Conservation (phyloP, 2,797 vertebrate genomes). For the Hydrocynus forskahlii region DNA sequence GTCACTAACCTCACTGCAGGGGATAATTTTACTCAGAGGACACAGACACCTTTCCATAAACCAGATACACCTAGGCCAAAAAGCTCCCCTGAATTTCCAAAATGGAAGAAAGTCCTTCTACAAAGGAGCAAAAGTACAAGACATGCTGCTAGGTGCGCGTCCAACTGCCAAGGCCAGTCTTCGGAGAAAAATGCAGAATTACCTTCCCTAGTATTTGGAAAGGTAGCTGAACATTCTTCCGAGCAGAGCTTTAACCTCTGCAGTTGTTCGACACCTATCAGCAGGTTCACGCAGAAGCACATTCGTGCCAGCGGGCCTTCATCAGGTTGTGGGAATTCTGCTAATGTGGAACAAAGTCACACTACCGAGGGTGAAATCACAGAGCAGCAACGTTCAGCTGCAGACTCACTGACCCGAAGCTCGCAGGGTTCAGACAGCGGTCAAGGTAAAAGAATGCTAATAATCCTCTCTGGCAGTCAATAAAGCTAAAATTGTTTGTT, state of each 20-base stretch:
- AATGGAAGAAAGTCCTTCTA: constrained; percentile 33
- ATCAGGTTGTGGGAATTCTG: not conserved
- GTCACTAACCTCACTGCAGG: not conserved
- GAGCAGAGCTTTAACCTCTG: not conserved
- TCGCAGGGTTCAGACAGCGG: not conserved
- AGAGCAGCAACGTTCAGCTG: not conserved
- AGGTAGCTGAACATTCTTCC: not conserved
- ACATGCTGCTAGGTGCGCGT: not conserved
- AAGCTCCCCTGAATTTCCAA: constrained; percentile 10
- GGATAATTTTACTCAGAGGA: not conserved
- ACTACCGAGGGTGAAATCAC: not conserved
- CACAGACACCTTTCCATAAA: not conserved
- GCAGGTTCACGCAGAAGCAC: not conserved
- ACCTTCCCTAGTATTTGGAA: not conserved
- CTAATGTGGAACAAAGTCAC: not conserved
- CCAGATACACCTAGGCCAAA: constrained; percentile 30
- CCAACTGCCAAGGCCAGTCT: not conserved
- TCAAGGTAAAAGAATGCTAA: not conserved
- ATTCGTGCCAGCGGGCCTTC: not conserved
- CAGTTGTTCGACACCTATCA: not conserved
- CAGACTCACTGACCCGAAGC: not conserved
- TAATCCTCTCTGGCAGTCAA: not conserved
- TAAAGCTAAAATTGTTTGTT: no score
- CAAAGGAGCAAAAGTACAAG: constrained; percentile 1
- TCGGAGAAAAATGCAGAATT: not conserved